Conservation (phyloP, 1,140 invertebrate genomes). For the Alviniconcha marisindica region DNA sequence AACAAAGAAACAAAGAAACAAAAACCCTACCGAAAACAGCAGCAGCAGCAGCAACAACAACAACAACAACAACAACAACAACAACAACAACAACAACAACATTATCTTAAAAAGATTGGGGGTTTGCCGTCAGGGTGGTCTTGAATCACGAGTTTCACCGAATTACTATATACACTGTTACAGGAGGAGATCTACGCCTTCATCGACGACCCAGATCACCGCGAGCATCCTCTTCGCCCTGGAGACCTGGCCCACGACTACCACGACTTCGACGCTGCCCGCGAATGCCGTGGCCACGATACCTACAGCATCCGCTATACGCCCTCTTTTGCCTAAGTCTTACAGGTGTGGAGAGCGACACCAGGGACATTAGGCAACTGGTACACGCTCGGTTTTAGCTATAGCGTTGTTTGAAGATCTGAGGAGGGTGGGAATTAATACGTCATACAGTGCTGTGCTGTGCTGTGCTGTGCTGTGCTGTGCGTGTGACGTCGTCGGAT, state of each 20-base stretch:
- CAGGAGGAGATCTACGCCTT: constrained; percentile 30
- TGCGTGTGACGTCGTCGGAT: background rate
- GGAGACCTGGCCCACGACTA: constrained; percentile 8
- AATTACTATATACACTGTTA: too few relatives aligned
- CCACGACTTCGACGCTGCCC: constrained; percentile 29
- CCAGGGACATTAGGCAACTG: background rate
- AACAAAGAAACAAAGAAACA: background rate
- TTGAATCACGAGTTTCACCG: background rate
- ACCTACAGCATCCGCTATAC: constrained; percentile 28
- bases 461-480: background rate
- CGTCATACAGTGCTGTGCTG: background rate
- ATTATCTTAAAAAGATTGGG: background rate
- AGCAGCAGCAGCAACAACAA: background rate
- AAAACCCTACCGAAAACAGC: background rate
- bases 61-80: background rate
- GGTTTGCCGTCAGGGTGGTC: background rate
- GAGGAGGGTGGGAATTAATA: background rate
- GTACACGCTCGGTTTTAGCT: background rate
- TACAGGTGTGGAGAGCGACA: background rate
- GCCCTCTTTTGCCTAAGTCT: background rate
- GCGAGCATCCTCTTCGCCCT: background rate
- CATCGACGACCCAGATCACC: constrained; percentile 10
- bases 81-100: background rate
- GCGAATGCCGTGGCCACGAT: constrained; percentile 15
- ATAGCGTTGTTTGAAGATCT: background rate